phyloP scores from a whole-genome alignment of 2,888 invertebrate species.

The Deladenus siricidicola region DNA sequence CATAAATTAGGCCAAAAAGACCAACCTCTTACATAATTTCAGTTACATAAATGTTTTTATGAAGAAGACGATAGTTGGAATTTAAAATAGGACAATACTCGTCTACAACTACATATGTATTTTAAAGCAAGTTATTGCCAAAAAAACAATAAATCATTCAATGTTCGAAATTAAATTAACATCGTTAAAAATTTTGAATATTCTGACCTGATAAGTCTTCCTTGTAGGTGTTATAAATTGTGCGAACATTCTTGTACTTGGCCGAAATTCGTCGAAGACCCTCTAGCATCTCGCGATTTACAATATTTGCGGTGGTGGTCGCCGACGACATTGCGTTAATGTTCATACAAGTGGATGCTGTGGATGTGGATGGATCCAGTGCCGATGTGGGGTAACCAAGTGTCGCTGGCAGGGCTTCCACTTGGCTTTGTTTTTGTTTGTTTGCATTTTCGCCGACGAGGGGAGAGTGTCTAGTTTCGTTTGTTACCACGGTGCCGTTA shows the following conservation, averaged over 20 bases:
- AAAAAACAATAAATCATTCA: too few relatives aligned
- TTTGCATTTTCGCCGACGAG: background rate
- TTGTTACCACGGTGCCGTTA: background rate
- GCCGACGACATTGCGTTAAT: background rate
- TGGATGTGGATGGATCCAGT: background rate
- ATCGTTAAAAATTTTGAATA: background rate
- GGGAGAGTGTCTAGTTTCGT: background rate
- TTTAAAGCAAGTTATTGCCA: too few relatives aligned
- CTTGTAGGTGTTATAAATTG: constrained; percentile 21
- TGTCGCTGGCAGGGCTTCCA: too few relatives aligned
- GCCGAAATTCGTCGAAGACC: constrained; percentile 15
- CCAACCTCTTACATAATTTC: too few relatives aligned
- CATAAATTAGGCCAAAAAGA: too few relatives aligned
- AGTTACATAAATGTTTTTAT: too few relatives aligned
- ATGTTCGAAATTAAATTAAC: too few relatives aligned
- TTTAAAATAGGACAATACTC: too few relatives aligned
- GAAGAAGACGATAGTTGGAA: too few relatives aligned
- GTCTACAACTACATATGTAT: too few relatives aligned
- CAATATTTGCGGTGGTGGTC: constrained; percentile 3
- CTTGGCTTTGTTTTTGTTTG: too few relatives aligned
- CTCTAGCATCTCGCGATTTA: constrained; percentile 16
- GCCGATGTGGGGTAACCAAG: background rate
- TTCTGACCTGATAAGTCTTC: constrained; percentile 11
- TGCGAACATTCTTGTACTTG: constrained; percentile 23
- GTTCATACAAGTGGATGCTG: background rate